Percentiles rank a stretch among this genome's conserved stretches.
These are phyloP conservation scores for Mylabris phalerata DNA, from an alignment of 1,140 invertebrate genomes.

Conservation along the genomic window DNA sequence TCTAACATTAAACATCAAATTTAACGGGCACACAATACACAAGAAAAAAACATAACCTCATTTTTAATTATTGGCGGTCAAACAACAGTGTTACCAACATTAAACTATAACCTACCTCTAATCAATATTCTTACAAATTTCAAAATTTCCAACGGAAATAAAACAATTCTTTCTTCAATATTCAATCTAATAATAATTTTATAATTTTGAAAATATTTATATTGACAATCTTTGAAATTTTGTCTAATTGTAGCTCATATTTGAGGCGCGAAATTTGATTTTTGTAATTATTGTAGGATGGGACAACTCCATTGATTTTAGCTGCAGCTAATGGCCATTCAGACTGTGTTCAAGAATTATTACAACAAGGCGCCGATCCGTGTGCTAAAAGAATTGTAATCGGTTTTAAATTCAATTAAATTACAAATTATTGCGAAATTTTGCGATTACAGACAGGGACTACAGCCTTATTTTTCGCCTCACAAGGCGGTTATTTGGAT, in stretches of 20 bases:
- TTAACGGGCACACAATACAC: too few species aligned
- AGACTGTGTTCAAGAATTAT: conserved; percentile 75
- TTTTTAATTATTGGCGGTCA: too few species aligned
- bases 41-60: too few species aligned
- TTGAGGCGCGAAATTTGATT: not conserved
- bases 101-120: too few species aligned
- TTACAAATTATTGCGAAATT: not conserved
- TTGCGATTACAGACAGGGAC: conserved; percentile 71
- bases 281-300: conserved; percentile 58
- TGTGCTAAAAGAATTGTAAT: conserved; percentile 71
- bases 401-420: not conserved
- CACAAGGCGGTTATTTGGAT: conserved; percentile 82
- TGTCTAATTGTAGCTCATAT: not conserved
- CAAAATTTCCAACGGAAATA: too few species aligned
- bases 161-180: too few species aligned
- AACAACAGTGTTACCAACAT: too few species aligned
- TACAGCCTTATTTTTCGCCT: conserved; percentile 84
- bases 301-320: conserved; percentile 85
- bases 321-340: conserved; percentile 83
- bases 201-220: too few species aligned
- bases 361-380: conserved; percentile 84
- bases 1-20: too few species aligned
- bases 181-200: too few species aligned
- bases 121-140: too few species aligned
- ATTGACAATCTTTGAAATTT: too few species aligned